Evolutionary conservation across 2,888 invertebrate species (phyloP).

Genomic region (Conus canariensis): DNA sequence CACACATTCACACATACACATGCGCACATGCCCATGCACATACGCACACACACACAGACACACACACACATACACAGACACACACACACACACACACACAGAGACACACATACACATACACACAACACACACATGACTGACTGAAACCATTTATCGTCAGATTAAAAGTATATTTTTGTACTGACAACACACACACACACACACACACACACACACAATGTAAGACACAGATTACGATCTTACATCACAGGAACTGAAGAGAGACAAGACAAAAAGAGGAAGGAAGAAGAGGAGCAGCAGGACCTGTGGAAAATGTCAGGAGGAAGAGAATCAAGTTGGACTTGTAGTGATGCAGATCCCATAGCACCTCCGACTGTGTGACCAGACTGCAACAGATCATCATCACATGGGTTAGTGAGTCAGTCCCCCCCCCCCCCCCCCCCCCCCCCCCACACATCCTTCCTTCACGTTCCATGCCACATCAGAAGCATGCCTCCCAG

Average conservation of each 20-base stretch:
- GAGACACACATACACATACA: too few species aligned
- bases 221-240: not conserved
- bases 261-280: not conserved
- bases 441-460: too few species aligned
- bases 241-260: not conserved
- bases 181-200: too few species aligned
- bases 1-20: slow-evolving; percentile 1
- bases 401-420: not conserved
- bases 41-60: not conserved
- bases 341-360: not conserved
- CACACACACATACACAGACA: not conserved
- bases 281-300: not conserved
- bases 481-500: too few species aligned
- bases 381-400: slow-evolving; percentile 8
- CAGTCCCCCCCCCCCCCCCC: too few species aligned
- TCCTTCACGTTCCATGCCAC: too few species aligned
- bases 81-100: too few species aligned
- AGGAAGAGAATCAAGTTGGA: slow-evolving; percentile 21
- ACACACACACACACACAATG: not conserved
- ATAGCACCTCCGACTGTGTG: not conserved
- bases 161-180: too few species aligned
- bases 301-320: not conserved
- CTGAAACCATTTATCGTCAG: too few species aligned
- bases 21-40: not conserved
- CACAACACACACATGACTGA: too few species aligned